Evolutionary conservation across 2,113 vertebrate genomes (phyloP).

Genomic region (Brachypteracias leptosomus): DNA sequence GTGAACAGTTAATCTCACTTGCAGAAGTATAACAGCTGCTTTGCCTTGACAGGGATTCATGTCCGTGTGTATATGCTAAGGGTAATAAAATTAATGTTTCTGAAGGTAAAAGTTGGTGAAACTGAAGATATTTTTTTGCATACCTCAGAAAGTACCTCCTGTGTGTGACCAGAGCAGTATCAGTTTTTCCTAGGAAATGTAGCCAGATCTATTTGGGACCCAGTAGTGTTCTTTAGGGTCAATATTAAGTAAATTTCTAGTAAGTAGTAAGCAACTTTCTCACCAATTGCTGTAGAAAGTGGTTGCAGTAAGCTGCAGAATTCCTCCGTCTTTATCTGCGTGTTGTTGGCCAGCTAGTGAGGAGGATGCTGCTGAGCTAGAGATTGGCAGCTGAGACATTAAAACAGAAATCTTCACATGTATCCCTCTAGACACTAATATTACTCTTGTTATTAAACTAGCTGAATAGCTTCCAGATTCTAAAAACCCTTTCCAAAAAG

Average conservation of each 20-base stretch:
- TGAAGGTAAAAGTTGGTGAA: background rate
- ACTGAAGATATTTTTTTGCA: background rate
- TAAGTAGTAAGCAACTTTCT: background rate
- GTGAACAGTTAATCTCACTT: background rate
- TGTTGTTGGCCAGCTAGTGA: background rate
- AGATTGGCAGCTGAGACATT: background rate
- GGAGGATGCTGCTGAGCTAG: background rate
- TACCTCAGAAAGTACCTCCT: background rate
- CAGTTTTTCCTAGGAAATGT: background rate
- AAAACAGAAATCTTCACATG: background rate
- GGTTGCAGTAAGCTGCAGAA: background rate
- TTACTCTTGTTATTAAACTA: background rate
- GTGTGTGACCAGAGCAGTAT: background rate
- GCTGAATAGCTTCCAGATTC: conserved; percentile 8
- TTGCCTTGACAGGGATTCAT: background rate
- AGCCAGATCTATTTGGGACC: background rate
- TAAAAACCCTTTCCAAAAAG: background rate
- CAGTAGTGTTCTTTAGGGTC: background rate
- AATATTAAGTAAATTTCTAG: background rate
- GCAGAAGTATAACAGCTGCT: conserved; percentile 10
- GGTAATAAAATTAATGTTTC: background rate
- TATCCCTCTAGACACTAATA: background rate
- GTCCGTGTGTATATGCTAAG: background rate
- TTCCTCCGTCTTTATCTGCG: background rate
- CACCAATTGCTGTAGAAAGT: background rate